Base-by-base conservation (phyloP, 2,888 invertebrate genomes). In the Monochamus alternatus region DNA sequence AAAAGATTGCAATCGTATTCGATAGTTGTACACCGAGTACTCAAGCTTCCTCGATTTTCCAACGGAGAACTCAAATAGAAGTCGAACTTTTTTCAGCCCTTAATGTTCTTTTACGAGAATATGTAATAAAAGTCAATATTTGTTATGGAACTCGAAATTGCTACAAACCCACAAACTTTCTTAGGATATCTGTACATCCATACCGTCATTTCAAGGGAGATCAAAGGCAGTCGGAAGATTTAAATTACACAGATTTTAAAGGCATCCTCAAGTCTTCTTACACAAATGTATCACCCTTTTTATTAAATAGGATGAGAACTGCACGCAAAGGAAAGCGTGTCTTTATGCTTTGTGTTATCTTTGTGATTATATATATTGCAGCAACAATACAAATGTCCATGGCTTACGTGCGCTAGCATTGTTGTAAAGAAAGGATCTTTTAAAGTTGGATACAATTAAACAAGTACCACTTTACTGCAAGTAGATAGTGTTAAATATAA, bases 161-260 rank as follows among this genome's bases (percentile, higher is more conserved):
- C 4, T 14, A 22, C 22, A 10, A 22, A 22, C 64, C 44, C 12
- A 10, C 47, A 7, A 47, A 12, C 47, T 55, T 55, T 30, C 44
- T 30, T 47, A 64, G 14, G 9, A 3, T 0, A 22, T 30, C 14
- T 64, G 22, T 22, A 38, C 14, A 30, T 64, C 64, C 47, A 47
- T 5, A 9, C 9, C 47, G 64, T 22, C 47, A 64, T 47, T 64
- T 64, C 44, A 10, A 64, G 43, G 22, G 30, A 47, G 30, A 51
- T 47, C 64, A 31, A 47, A 22, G 47, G 14, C 55, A 47, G 64
- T 10, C 30, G 22, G 12, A 64, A 47, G 47, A 64, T 51, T 64
- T 64, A 64, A 63, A 64, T 64, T 30, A 64, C 31, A 64, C 47
- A 14, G 30, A 22, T 12, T 64, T 47, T 64, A 30, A 64, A 51